These are phyloP conservation scores for Theonella swinhoei DNA, from an alignment of 37 sponge, comb jelly and placozoan species.

Conservation along the genomic window DNA sequence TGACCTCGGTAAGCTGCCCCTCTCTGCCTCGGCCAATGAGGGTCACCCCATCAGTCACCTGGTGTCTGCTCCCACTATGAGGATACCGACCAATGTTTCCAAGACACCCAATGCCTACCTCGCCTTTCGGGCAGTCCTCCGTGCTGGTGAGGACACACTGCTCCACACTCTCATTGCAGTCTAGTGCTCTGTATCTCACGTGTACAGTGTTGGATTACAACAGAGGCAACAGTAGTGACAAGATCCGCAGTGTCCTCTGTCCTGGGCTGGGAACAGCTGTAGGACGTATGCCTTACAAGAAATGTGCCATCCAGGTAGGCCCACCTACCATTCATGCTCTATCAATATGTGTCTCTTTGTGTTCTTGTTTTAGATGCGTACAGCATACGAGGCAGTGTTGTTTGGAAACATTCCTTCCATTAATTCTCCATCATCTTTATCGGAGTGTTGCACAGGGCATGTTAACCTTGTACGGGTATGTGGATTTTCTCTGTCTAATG, in stretches of 20 bases:
- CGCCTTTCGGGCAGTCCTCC: conserved; percentile 72
- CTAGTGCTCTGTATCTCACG: neutral
- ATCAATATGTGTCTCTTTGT: neutral
- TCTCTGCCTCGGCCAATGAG: conserved; percentile 11
- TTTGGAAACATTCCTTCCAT: conserved; percentile 26
- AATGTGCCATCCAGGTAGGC: conserved; percentile 71
- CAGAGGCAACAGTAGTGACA: conserved; percentile 8
- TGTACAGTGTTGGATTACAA: conserved; percentile 57
- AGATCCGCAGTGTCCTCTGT: conserved; percentile 63
- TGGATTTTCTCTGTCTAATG: too few relatives aligned
- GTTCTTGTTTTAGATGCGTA: conserved; percentile 17
- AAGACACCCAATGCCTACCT: conserved; percentile 76
- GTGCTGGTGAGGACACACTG: conserved; percentile 42
- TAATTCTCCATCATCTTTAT: conserved; percentile 14
- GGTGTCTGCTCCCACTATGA: conserved; percentile 86
- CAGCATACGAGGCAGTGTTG: conserved; percentile 65
- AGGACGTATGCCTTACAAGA: conserved; percentile 73
- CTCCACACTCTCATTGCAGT: neutral
- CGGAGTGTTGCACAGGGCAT: conserved; percentile 4
- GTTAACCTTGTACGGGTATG: neutral
- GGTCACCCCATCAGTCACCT: conserved; percentile 74
- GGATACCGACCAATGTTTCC: conserved; percentile 69
- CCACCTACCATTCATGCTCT: too few relatives aligned
- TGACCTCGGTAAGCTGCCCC: neutral
- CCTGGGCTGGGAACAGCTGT: conserved; percentile 87